Evolutionary conservation across 37 sponge, comb jelly and placozoan genomes (phyloP), one percentile per base, ranked within the genome.

Genomic region (Cladorhizidae sp.): DNA sequence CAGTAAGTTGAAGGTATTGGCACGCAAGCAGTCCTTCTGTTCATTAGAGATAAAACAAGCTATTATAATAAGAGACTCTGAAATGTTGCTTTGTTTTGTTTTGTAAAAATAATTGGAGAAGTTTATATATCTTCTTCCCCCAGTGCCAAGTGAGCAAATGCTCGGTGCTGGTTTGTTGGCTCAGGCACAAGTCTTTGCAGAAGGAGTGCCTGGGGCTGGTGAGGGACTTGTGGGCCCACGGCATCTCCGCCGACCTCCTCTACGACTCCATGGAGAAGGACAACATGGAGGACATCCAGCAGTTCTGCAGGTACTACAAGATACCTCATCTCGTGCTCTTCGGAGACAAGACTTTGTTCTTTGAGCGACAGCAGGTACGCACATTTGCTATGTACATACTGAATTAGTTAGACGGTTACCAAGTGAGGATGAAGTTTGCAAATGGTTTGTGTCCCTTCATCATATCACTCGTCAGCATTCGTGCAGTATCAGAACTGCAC

Each of bases 141-240:
- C 43, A 62, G 62, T 62, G 64, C 31, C 77, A 76, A 6, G 28
- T 77, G 43, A 85, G 55, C 7, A 76, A 83, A 36, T 74, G 89
- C 72, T 70, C 80, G 29, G 93, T 77, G 6, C 68, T 92, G 68
- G 93, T 92, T 58, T 88, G 88, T 57, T 92, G 89, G 86, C 37
- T 88, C 35, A 86, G 89, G 8, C 58, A 63, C n/a, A 83, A 85
- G 79, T 77, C 80, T 18, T 70, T 84, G 11, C 85, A 84, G 40
- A 39, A 37, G 17, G 85, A 92, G 62, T 92, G 89, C 55, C 64
- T 85, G 14, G 52, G 70, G 35, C 64, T 92, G 64, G 83, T 81
- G 15, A 61, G 51, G 1, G 77, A 75, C 9, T 86, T 92, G 15
- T 87, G 93, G 89, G 35, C 76, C 25, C 85, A 88, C 49, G 86